Conservation (phyloP, 2,888 invertebrate species). For the Pseudanteris insignis region DNA sequence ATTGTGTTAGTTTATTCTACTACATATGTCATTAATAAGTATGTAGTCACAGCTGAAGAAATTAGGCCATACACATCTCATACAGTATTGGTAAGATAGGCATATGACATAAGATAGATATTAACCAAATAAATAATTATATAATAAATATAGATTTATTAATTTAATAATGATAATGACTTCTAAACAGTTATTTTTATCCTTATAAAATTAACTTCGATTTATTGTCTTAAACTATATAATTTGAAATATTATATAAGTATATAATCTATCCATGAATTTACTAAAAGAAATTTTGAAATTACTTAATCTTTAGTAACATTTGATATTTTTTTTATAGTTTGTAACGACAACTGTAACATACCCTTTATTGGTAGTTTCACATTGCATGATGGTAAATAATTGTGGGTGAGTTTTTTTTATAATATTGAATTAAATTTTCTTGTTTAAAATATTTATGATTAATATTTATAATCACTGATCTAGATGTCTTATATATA, state of each 20-base stretch:
- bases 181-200: too few species aligned
- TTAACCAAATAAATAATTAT: too few species aligned
- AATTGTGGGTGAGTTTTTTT: slow-evolving; percentile 72
- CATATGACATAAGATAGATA: slow-evolving; percentile 2
- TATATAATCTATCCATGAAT: too few species aligned
- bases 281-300: too few species aligned
- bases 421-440: too few species aligned
- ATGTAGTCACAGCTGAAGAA: slow-evolving; percentile 79
- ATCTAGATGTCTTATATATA: background rate
- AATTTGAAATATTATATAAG: slow-evolving; percentile 14
- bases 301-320: too few species aligned
- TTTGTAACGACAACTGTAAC: slow-evolving; percentile 85
- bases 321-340: slow-evolving; percentile 52
- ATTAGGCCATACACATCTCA: slow-evolving; percentile 69
- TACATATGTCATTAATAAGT: slow-evolving; percentile 82
- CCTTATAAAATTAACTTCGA: too few species aligned
- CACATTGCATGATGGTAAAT: slow-evolving; percentile 89
- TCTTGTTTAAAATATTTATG: too few species aligned
- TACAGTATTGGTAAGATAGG: slow-evolving; percentile 69
- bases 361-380: slow-evolving; percentile 93
- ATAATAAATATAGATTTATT: too few species aligned
- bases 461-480: too few species aligned
- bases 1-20: slow-evolving; percentile 80
- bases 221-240: slow-evolving; percentile 45
- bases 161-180: too few species aligned